A percentile compares a stretch with the other conserved stretches of the same genome.
These are phyloP conservation scores for Epizoanthus fatuus DNA, from an alignment of 92 coral and sea anemone genomes.

Conservation along the genomic window DNA sequence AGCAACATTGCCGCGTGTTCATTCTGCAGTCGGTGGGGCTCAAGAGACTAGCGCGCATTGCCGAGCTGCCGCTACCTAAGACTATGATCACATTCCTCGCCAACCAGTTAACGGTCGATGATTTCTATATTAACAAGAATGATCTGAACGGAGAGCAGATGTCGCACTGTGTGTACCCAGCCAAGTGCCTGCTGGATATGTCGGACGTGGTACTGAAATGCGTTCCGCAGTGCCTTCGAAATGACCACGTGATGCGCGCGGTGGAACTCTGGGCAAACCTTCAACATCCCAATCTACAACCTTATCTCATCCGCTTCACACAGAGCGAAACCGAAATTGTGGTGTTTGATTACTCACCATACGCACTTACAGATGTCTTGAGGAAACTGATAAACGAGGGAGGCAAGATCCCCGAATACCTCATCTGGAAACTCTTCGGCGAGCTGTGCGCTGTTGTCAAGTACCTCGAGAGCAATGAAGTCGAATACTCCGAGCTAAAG, in stretches of 20 bases:
- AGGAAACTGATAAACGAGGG: constrained; percentile 63
- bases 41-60: constrained; percentile 84
- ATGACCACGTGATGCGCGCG: constrained; percentile 74
- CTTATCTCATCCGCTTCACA: constrained; percentile 69
- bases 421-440: constrained; percentile 92
- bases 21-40: constrained; percentile 94
- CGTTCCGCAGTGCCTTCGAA: constrained; percentile 78
- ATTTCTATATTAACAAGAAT: constrained; percentile 91
- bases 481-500: constrained; percentile 78
- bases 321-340: constrained; percentile 89
- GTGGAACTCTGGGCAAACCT: constrained; percentile 84
- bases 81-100: constrained; percentile 87
- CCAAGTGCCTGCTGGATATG: constrained; percentile 95
- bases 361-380: constrained; percentile 78
- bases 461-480: constrained; percentile 80
- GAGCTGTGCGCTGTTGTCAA: constrained; percentile 86
- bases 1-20: constrained; percentile 88
- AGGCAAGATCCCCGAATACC: constrained; percentile 83
- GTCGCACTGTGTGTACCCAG: constrained; percentile 95
- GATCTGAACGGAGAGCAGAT: constrained; percentile 86
- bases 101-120: constrained; percentile 88
- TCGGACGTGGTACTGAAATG: constrained; percentile 91
- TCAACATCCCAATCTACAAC: constrained; percentile 87
- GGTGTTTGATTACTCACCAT: constrained; percentile 94
- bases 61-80: constrained; percentile 94